Conservation (phyloP, 2,113 vertebrate species). For the human region GRCh38 chr5:93197001-93197500, state of each 20-base stretch:
- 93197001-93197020: neutral
- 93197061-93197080: slow-evolving; percentile 59
- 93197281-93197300: neutral
- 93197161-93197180: slow-evolving; percentile 50
- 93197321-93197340: neutral
- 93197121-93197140: slow-evolving; percentile 49
- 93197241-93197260: slow-evolving; percentile 28
- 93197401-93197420: neutral
- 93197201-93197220: slow-evolving; percentile 41
- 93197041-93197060: slow-evolving; percentile 51
- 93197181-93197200: slow-evolving; percentile 48
- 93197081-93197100: slow-evolving; percentile 72
- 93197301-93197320: neutral
- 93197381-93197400: neutral
- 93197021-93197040: slow-evolving; percentile 46
- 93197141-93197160: slow-evolving; percentile 78
- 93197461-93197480: too few species aligned
- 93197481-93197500: neutral
- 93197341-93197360: neutral
- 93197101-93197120: slow-evolving; percentile 60
- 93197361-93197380: neutral
- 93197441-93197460: neutral
- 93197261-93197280: neutral
- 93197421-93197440: neutral
- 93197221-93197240: neutral